These are phyloP conservation scores for Perccottus glenii DNA, from an alignment of 2,113 vertebrate species.

Conservation along the genomic window DNA sequence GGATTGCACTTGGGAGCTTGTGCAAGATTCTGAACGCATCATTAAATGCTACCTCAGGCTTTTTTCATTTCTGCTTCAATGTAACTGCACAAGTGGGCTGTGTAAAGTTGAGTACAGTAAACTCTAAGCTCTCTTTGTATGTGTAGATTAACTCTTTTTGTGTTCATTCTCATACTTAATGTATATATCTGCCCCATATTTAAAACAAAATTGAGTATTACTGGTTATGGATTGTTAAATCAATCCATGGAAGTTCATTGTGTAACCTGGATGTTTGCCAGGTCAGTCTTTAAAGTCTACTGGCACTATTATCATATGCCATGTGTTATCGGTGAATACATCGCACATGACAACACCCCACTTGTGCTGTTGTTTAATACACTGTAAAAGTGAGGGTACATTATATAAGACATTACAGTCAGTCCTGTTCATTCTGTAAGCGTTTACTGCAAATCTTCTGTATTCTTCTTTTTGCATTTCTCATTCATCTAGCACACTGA, in stretches of 20 bases:
- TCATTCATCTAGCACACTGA: no score
- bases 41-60: slow-evolving; percentile 7
- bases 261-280: not conserved
- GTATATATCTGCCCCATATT: not conserved
- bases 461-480: no score
- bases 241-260: not conserved
- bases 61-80: slow-evolving; percentile 4
- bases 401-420: no score
- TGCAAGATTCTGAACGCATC: slow-evolving; percentile 12
- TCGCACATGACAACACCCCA: no score
- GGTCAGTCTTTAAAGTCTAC: not conserved
- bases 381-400: no score
- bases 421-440: no score
- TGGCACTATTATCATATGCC: not conserved
- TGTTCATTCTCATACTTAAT: not conserved
- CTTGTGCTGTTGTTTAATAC: no score
- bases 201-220: not conserved
- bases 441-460: no score
- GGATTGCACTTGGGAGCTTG: slow-evolving; percentile 2
- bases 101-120: slow-evolving; percentile 8
- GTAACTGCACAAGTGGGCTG: slow-evolving; percentile 12
- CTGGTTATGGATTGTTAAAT: not conserved
- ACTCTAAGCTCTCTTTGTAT: not conserved
- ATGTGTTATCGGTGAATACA: not conserved
- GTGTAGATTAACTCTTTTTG: not conserved